These are phyloP conservation scores for Ochotona princeps DNA, from an alignment of 2,113 vertebrate genomes.

Conservation along the genomic window DNA sequence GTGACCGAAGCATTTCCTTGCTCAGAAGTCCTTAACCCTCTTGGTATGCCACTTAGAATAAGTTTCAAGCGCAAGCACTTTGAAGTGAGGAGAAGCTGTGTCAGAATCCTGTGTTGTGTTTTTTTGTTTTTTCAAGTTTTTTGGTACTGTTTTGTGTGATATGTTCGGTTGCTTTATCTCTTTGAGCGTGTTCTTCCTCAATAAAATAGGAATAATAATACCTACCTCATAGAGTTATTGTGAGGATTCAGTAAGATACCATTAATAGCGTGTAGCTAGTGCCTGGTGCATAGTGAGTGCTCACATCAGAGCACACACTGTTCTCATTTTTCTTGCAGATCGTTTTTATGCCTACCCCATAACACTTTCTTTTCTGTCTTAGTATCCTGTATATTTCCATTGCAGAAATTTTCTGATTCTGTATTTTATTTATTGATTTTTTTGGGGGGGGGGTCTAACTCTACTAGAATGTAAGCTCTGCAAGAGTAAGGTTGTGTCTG, in stretches of 20 bases:
- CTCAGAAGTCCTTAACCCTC: background rate
- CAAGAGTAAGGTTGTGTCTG: slow-evolving; percentile 59
- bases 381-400: slow-evolving; percentile 36
- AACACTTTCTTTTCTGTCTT: slow-evolving; percentile 20
- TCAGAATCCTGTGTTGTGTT: background rate
- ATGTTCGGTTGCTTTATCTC: slow-evolving; percentile 8
- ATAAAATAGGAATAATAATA: slow-evolving; percentile 53
- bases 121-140: background rate
- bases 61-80: background rate
- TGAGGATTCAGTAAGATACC: background rate
- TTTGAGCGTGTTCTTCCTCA: slow-evolving; percentile 44
- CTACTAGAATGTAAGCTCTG: slow-evolving; percentile 73
- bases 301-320: background rate
- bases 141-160: slow-evolving; percentile 35
- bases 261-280: background rate
- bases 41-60: background rate
- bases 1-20: background rate
- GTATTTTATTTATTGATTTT: slow-evolving; percentile 54
- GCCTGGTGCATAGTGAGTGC: background rate
- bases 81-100: slow-evolving; percentile 31
- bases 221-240: slow-evolving; percentile 73
- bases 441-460: background rate
- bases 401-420: slow-evolving; percentile 37
- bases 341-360: background rate
- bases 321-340: background rate